These are phyloP conservation scores for Corythornis madagascariensis DNA, from an alignment of 2,113 vertebrate species.

Conservation along the genomic window DNA sequence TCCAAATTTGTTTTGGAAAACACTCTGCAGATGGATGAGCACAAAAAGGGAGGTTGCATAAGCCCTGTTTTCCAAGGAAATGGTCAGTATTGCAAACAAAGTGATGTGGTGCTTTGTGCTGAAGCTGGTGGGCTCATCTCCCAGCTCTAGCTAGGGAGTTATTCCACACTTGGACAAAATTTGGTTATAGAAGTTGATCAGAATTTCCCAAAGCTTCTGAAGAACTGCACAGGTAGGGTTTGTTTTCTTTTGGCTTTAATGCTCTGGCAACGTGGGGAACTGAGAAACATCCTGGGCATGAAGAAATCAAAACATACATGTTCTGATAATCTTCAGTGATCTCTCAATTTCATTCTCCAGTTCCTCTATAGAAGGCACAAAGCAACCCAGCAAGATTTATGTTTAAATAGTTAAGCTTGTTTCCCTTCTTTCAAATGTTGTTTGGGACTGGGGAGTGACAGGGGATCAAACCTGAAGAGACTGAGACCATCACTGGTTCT, in stretches of 20 bases:
- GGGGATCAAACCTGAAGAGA: neutral
- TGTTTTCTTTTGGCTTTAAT: neutral
- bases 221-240: neutral
- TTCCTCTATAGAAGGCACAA: neutral
- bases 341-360: neutral
- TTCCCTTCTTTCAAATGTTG: neutral
- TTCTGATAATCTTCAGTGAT: neutral
- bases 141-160: neutral
- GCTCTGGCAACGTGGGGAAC: neutral
- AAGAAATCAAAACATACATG: rapidly evolving
- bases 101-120: neutral
- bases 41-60: neutral
- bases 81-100: neutral
- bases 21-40: neutral
- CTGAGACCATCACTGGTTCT: neutral
- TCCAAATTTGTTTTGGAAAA: neutral
- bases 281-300: neutral
- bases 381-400: neutral
- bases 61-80: neutral
- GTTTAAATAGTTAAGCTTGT: neutral
- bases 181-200: neutral
- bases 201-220: neutral
- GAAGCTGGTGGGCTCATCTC: neutral
- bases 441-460: neutral
- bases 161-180: neutral